A percentile compares a stretch with the other conserved stretches of the same genome.
These are phyloP conservation scores for Macropodus opercularis DNA, from an alignment of 2,797 vertebrate genomes.

Conservation along the genomic window DNA sequence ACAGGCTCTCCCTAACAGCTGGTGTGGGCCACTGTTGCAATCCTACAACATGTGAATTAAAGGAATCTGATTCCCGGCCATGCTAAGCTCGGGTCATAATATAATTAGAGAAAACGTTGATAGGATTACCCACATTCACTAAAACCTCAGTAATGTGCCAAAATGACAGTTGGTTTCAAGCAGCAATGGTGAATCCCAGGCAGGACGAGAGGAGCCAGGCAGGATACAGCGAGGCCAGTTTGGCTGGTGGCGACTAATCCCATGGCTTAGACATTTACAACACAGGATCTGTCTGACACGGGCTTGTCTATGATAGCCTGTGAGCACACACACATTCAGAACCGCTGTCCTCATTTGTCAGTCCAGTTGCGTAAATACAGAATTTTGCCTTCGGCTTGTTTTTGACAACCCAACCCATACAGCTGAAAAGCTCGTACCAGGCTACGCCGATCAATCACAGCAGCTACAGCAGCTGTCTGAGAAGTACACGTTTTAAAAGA, in stretches of 20 bases:
- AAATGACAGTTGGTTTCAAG: conserved; percentile 73
- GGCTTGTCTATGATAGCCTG: conserved; percentile 41
- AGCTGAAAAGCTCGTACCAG: conserved; percentile 19
- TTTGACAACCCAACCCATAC: conserved; percentile 34
- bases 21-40: conserved; percentile 55
- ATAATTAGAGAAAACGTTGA: conserved; percentile 73
- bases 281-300: conserved; percentile 56
- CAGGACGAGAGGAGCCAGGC: conserved; percentile 29
- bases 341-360: conserved; percentile 24
- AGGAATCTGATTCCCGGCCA: conserved; percentile 71
- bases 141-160: conserved; percentile 68
- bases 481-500: conserved; percentile 51
- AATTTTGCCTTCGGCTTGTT: conserved; percentile 18
- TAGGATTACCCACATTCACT: conserved; percentile 74
- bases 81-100: conserved; percentile 67
- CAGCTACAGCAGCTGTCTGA: conserved; percentile 40
- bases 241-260: conserved; percentile 64
- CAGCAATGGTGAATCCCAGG: conserved; percentile 26
- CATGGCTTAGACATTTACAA: conserved; percentile 58
- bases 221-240: conserved; percentile 47
- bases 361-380: conserved; percentile 7
- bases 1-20: conserved; percentile 63
- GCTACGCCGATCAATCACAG: conserved; percentile 35
- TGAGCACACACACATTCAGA: conserved; percentile 45
- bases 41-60: conserved; percentile 67